Percentiles rank a stretch among this genome's conserved stretches.
phyloP scores from a whole-genome alignment of 2,113 vertebrate genomes.

The Limanda limanda region DNA sequence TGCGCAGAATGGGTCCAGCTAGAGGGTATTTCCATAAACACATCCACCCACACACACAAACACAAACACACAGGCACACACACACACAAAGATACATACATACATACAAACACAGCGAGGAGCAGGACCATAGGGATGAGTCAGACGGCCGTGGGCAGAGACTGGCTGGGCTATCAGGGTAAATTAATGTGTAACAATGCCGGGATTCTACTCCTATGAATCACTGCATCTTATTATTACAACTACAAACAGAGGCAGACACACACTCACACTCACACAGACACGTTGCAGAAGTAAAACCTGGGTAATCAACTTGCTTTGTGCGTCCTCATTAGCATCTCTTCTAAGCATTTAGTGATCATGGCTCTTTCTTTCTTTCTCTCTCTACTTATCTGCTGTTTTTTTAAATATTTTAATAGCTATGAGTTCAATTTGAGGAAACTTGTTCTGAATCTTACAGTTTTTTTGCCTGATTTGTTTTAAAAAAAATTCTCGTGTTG shows the following conservation, averaged over 20 bases:
- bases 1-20: conserved; percentile 52
- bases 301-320: conserved; percentile 47
- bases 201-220: conserved; percentile 27
- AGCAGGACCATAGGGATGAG: conserved; percentile 67
- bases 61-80: not conserved
- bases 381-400: conserved; percentile 2
- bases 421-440: conserved; percentile 45
- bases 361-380: not conserved
- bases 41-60: conserved; percentile 39
- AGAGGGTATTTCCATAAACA: conserved; percentile 73
- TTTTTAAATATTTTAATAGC: conserved; percentile 28
- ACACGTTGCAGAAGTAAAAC: conserved; percentile 21
- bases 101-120: conserved; percentile 33
- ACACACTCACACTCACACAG: not conserved
- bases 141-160: conserved; percentile 71
- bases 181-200: conserved; percentile 63
- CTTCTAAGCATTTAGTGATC: not conserved
- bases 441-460: conserved; percentile 5
- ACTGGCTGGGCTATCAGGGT: conserved; percentile 65
- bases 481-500: not conserved
- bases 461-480: not conserved
- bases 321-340: conserved; percentile 42
- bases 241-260: conserved; percentile 2
- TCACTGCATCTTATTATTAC: conserved; percentile 36
- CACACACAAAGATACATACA: conserved; percentile 26